These are phyloP conservation scores for Melanotaenia nigrans DNA, from an alignment of 2,797 vertebrate species.

Conservation along the genomic window DNA sequence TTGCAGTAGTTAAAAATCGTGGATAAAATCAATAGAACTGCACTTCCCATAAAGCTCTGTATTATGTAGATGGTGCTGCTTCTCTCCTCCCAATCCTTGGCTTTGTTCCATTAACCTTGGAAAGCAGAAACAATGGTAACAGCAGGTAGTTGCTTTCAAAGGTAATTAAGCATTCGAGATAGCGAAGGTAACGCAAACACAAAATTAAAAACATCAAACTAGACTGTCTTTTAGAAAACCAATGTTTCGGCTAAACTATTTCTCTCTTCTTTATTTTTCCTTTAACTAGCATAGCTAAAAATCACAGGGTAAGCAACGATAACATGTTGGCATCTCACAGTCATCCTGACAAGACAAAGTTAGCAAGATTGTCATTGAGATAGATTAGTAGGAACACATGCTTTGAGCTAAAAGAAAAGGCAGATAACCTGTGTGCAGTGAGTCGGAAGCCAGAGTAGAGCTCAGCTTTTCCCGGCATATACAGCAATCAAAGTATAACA, in stretches of 20 bases:
- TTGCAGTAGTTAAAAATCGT: neutral
- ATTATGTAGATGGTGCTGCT: constrained; percentile 16
- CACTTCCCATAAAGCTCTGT: constrained; percentile 7
- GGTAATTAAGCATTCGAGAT: neutral
- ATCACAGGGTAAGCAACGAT: neutral
- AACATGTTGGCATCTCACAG: neutral
- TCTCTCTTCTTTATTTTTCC: neutral
- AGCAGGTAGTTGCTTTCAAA: constrained; percentile 3
- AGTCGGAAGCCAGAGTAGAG: neutral
- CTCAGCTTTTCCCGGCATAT: neutral
- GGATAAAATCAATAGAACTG: neutral
- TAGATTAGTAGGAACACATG: neutral
- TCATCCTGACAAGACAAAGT: neutral
- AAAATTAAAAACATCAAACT: neutral
- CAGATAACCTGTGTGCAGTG: neutral
- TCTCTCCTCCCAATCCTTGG: constrained; percentile 27
- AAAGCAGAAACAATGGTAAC: constrained; percentile 18
- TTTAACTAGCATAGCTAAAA: neutral
- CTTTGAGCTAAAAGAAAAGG: neutral
- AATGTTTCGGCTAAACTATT: too few species aligned
- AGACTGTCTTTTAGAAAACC: neutral
- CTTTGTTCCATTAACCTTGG: constrained; percentile 16
- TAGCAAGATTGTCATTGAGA: neutral
- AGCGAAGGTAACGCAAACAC: neutral
- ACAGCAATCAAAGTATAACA: neutral